Evolutionary conservation across 2,888 invertebrate genomes (phyloP).

Genomic region (Axea sp.): DNA sequence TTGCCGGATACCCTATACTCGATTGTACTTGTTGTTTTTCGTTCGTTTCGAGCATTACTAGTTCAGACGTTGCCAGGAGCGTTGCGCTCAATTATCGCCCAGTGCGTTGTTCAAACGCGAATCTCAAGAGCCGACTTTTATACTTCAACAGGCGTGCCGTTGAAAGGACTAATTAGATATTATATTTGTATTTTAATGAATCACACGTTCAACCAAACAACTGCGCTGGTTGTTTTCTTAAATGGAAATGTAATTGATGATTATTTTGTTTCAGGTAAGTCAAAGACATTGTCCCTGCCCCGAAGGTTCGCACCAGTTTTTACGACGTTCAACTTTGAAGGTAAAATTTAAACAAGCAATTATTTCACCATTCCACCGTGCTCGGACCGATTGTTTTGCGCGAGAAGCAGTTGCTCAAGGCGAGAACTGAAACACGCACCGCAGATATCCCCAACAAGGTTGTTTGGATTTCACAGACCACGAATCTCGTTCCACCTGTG

Average conservation of each 20-base stretch:
- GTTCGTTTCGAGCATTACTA: slow-evolving; percentile 6
- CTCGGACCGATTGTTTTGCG: slow-evolving; percentile 25
- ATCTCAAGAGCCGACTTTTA: too few relatives aligned
- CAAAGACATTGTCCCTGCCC: slow-evolving; percentile 79
- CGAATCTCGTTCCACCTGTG: slow-evolving; percentile 38
- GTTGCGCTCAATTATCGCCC: slow-evolving; percentile 6
- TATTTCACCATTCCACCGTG: too few relatives aligned
- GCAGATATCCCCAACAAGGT: slow-evolving; percentile 1
- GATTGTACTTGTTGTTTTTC: slow-evolving; percentile 43
- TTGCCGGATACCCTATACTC: slow-evolving; percentile 59
- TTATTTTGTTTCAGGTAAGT: slow-evolving; percentile 82
- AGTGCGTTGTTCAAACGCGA: too few relatives aligned
- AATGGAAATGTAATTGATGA: too few relatives aligned
- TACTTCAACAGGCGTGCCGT: too few relatives aligned
- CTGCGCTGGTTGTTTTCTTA: too few relatives aligned
- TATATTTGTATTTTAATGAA: too few relatives aligned
- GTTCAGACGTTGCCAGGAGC: neutral
- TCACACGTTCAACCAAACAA: too few relatives aligned
- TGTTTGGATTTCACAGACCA: slow-evolving; percentile 29
- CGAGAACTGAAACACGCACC: slow-evolving; percentile 12
- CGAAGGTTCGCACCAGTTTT: slow-evolving; percentile 75
- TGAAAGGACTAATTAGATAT: too few relatives aligned
- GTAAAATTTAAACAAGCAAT: slow-evolving; percentile 62
- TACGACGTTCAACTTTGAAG: slow-evolving; percentile 67
- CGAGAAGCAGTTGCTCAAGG: slow-evolving; percentile 23